Base-by-base conservation (phyloP, 2,888 invertebrate genomes). In the Kryphioiulus occultus region DNA sequence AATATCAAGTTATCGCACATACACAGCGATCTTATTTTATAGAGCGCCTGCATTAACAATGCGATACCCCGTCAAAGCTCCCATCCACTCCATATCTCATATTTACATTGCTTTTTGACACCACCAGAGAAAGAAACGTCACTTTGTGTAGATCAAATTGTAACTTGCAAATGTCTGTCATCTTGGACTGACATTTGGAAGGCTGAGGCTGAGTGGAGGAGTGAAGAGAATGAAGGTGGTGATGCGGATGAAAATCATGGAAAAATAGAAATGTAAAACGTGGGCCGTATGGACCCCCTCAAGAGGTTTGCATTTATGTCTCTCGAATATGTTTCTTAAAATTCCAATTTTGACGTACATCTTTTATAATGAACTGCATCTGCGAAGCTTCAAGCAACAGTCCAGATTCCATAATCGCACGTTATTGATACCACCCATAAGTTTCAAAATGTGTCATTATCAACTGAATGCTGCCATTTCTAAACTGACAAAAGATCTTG, bases 31-130 rank as follows among this genome's bases (percentile, higher is more conserved):
- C 4, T 68, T 68, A 68, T 68, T 68, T 68, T 12, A 68, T 68
- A 26, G 22, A 26, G n/a, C 19, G 22, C 10, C 26, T 68, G 68
- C 68, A 68, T 68, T 68, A 68, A 68, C 68, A 26, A 68, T 68
- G 10, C 26, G 1, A 68, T 26, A n/a, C 26, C 68, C 68, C 22
- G 26, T 26, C 68, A 26, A 26, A 68, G 26, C 68, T 26, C 68
- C 68, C 68, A 68, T 26, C 22, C 53, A n/a, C 53, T 53, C 68
- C 68, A 26, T 68, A 68, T 22, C 68, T 26, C 68, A 68, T 10
- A 68, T 68, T 68, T 1, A 68, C 68, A 68, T 68, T 68, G 68
- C 68, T 68, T 26, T 68, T 68, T 68, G 68, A 68, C 68, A 68
- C 68, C 68, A 26, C 19, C 68, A 26, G 26, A 68, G 68, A 68